These are phyloP conservation scores for Myodes glareolus DNA, from an alignment of 2,113 vertebrate species.

Conservation along the genomic window DNA sequence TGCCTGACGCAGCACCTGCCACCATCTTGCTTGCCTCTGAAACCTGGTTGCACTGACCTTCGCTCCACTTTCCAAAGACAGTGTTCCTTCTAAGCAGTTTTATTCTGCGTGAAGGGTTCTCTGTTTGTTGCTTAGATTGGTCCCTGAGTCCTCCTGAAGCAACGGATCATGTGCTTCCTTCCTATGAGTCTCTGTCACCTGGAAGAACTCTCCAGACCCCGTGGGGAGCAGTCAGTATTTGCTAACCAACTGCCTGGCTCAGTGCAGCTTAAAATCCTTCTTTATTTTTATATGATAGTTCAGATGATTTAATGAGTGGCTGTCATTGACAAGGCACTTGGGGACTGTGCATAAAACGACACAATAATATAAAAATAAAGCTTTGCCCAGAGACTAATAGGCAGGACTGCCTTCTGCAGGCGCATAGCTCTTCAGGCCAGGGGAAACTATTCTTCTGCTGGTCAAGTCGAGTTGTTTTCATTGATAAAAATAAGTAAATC, in stretches of 20 bases:
- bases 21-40: neutral
- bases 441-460: constrained; percentile 55
- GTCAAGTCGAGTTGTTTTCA: constrained; percentile 63
- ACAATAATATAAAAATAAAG: constrained; percentile 81
- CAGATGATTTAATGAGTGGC: constrained; percentile 82
- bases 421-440: neutral
- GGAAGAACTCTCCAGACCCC: constrained; percentile 39
- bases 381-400: constrained; percentile 59
- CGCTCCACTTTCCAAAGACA: constrained; percentile 21
- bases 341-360: constrained; percentile 74
- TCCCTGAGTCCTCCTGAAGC: constrained; percentile 25
- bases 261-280: constrained; percentile 78
- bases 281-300: constrained; percentile 81
- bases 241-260: constrained; percentile 69
- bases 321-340: constrained; percentile 76
- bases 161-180: constrained; percentile 43
- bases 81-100: constrained; percentile 22
- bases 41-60: neutral
- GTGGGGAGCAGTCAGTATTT: constrained; percentile 60
- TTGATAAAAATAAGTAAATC: constrained; percentile 72
- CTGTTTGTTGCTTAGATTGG: constrained; percentile 35
- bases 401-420: neutral
- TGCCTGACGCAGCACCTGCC: rapidly evolving
- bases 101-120: neutral
- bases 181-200: constrained; percentile 22